Evolutionary conservation across 2,888 invertebrate genomes (phyloP).

Genomic region (Anticlea derivata): DNA sequence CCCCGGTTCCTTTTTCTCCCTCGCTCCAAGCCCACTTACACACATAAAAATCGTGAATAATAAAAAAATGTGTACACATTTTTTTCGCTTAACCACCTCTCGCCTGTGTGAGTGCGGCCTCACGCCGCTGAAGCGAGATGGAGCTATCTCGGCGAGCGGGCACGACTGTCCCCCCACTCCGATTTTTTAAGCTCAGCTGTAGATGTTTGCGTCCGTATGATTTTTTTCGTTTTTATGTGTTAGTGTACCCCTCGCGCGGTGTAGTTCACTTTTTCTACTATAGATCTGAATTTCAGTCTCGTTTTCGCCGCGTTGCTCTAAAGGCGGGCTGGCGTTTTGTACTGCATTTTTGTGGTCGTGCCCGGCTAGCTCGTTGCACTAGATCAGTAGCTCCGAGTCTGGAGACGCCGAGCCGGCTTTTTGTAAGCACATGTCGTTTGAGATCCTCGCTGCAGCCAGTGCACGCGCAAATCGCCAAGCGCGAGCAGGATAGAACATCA

Average conservation of each 20-base stretch:
- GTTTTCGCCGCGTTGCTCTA: conserved; percentile 84
- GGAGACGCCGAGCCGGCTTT: conserved; percentile 70
- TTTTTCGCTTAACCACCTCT: conserved; percentile 80
- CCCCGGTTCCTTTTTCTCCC: conserved; percentile 54
- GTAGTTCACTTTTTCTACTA: conserved; percentile 85
- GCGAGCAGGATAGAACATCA: conserved; percentile 72
- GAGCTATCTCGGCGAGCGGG: conserved; percentile 53
- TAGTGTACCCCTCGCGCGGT: conserved; percentile 83
- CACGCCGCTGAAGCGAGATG: conserved; percentile 70
- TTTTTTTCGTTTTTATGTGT: conserved; percentile 84
- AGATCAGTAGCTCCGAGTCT: conserved; percentile 47
- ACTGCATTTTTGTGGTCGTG: conserved; percentile 74
- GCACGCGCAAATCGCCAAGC: conserved; percentile 70
- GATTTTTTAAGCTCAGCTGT: conserved; percentile 80
- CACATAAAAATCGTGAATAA: conserved; percentile 84
- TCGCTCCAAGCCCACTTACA: conserved; percentile 81
- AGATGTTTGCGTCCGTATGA: conserved; percentile 78
- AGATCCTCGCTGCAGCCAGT: conserved; percentile 62
- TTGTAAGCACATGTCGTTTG: conserved; percentile 71
- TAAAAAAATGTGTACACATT: conserved; percentile 84
- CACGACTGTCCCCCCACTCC: conserved; percentile 71
- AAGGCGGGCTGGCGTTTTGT: conserved; percentile 79
- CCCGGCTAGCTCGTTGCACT: conserved; percentile 52
- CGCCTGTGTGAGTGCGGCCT: conserved; percentile 75
- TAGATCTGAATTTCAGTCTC: conserved; percentile 84